A percentile compares a stretch with the other conserved stretches of the same genome.
phyloP scores from a whole-genome alignment of 2,888 invertebrate species.

The Cryptus armator region DNA sequence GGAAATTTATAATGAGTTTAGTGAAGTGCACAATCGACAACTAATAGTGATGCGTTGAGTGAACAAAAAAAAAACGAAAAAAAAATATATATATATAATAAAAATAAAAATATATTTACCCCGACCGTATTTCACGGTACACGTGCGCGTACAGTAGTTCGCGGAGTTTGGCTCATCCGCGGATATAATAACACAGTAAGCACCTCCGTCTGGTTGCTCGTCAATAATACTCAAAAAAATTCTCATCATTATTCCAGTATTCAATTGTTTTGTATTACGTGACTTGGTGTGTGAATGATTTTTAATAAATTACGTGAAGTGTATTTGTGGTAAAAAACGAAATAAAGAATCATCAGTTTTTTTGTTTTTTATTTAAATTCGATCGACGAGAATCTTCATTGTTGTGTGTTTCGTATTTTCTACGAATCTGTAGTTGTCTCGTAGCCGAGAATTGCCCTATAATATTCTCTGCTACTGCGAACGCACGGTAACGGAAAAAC shows the following conservation, averaged over 20 bases:
- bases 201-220: slow-evolving; percentile 2
- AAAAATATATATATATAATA: neutral
- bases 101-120: neutral
- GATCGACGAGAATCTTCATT: neutral
- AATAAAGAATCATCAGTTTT: slow-evolving; percentile 3
- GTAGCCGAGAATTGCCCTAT: neutral
- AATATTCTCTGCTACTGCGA: neutral
- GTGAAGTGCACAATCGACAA: neutral
- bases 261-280: neutral
- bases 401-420: neutral
- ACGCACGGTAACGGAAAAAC: neutral
- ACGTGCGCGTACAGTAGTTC: slow-evolving; percentile 31
- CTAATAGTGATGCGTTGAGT: neutral
- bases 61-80: neutral
- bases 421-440: neutral
- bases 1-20: neutral
- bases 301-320: slow-evolving; percentile 8
- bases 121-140: neutral
- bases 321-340: neutral
- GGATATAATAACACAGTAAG: neutral
- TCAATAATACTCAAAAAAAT: neutral
- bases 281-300: slow-evolving; percentile 20
- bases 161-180: neutral
- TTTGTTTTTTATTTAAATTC: neutral
- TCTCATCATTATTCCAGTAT: neutral